phyloP scores from a whole-genome alignment of 2,797 vertebrate species.

The Alectoris magna region DNA sequence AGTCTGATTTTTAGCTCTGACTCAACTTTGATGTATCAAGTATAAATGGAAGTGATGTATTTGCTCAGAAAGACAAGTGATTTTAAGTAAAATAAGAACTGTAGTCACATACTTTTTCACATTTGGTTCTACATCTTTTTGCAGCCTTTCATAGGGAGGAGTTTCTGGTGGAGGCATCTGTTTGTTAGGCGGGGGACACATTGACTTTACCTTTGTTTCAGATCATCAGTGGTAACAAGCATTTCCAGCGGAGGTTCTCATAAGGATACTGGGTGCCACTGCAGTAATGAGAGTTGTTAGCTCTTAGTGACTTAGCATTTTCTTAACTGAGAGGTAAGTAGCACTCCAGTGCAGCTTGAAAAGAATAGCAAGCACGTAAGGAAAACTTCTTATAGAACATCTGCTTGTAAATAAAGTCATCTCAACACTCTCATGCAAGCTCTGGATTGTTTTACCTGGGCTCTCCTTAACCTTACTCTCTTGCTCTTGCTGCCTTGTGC shows the following conservation, averaged over 20 bases:
- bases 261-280: background rate
- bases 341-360: background rate
- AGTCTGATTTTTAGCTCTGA: background rate
- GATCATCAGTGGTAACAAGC: background rate
- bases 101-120: background rate
- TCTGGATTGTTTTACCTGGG: background rate
- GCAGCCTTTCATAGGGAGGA: background rate
- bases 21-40: background rate
- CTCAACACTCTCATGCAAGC: background rate
- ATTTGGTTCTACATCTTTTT: background rate
- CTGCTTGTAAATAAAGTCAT: background rate
- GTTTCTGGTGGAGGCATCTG: background rate
- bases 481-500: background rate
- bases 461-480: background rate
- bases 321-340: background rate
- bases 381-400: background rate
- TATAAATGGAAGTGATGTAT: constrained; percentile 30
- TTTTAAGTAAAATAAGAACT: background rate
- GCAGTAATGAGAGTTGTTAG: background rate
- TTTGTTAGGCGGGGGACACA: background rate
- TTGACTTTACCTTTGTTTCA: background rate
- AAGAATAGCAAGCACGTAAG: background rate
- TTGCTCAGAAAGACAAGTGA: constrained; percentile 31
- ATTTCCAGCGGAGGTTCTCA: background rate
- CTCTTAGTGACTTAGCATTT: background rate